Conservation (phyloP, 1,140 invertebrate genomes). For the Dendroctonus ponderosae region DNA sequence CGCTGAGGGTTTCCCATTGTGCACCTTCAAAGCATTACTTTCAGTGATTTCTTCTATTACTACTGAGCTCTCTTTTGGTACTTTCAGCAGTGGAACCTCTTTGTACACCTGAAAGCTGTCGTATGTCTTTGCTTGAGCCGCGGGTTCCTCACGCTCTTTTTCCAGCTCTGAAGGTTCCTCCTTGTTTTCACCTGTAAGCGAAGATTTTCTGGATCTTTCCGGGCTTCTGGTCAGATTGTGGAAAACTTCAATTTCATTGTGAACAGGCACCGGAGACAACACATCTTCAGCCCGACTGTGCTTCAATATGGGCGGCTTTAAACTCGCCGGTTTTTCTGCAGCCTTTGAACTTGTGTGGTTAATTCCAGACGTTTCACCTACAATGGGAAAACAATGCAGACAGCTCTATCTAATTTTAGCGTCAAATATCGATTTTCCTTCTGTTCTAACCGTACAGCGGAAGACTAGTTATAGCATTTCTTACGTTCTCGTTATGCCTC, state of each 20-base stretch:
- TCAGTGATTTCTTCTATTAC: constrained; percentile 1
- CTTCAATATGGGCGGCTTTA: constrained; percentile 10
- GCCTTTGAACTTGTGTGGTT: too few species aligned
- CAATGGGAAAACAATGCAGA: too few species aligned
- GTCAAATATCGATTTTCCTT: too few species aligned
- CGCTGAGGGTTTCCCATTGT: not conserved
- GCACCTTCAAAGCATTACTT: not conserved
- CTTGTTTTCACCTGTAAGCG: not conserved
- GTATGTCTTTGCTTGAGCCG: constrained; percentile 3
- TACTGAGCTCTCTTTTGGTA: not conserved
- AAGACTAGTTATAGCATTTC: too few species aligned
- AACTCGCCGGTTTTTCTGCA: not conserved
- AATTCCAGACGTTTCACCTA: too few species aligned
- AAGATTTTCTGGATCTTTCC: constrained; percentile 30
- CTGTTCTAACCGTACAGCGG: too few species aligned
- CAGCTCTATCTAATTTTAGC: too few species aligned
- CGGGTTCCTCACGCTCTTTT: not conserved
- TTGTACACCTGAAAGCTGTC: constrained; percentile 26
- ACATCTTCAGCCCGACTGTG: constrained; percentile 25
- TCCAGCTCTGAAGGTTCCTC: not conserved
- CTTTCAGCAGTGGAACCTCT: not conserved
- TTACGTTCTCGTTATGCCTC: not conserved
- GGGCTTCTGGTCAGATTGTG: constrained; percentile 57
- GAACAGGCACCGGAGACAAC: constrained; percentile 52
- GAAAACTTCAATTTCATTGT: constrained; percentile 62